Base-by-base conservation (phyloP, 2,797 vertebrate genomes). In the Chaetophractus vellerosus region DNA sequence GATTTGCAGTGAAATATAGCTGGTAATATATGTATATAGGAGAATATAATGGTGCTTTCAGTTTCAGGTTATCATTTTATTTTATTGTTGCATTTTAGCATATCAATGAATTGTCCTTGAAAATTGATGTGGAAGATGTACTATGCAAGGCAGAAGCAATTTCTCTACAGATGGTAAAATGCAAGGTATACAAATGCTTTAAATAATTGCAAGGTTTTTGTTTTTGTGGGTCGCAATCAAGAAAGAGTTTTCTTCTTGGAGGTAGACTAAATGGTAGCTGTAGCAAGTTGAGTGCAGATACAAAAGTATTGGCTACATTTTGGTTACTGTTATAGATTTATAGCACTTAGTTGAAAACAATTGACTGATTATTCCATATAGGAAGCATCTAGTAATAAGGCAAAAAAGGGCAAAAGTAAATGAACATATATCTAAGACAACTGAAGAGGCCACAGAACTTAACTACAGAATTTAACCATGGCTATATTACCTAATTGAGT, bases 41-140 rank as follows among this genome's bases (percentile, higher is more conserved):
- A 92, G 72, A 71, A 64, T 78, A 45, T 76, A 95, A 52, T 64
- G 64, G 63, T 92, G 19, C n/a, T 90, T 94, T 94, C 41, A 80
- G 31, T 91, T 97, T 93, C 28, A 41, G 28, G 93, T 97, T 95
- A 59, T 93, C 59, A 85, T 95, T 96, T 89, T 88, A 1, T 97
- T 96, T 97, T 98, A 59, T 97, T 85, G 92, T 88, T 98, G 38
- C 95, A 31, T 98, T 98, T 96, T 97, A 99, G 99, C 99, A 99
- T 98, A 99, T 99, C 96, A 99, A 99, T 93, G 99, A 99, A 97
- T 99, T 99, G 74, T 99, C 99, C 36, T 99, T 99, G 99, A 99
- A 99, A 97, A 99, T 99, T 94, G 99, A 99, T 97, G 98, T 99
- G 26, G 99, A 99, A 96, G 99, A 99, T 93, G 98, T 99, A 91